Conservation (phyloP, 1,140 invertebrate genomes). For the Argopecten irradians region DNA sequence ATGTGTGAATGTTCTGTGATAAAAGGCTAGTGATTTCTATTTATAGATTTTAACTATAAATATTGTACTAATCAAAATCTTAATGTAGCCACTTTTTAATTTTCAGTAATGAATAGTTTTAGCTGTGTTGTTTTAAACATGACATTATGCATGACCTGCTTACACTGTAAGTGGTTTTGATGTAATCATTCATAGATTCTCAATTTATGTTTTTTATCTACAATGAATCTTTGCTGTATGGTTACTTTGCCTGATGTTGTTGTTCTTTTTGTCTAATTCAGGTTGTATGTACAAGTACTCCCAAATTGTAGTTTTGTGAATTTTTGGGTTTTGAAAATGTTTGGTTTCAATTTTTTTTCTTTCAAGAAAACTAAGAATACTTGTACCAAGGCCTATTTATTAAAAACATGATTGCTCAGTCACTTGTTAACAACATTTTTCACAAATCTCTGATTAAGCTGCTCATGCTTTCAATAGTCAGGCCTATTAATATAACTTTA, state of each 20-base stretch:
- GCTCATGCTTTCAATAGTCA: too few relatives aligned
- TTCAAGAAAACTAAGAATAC: neutral
- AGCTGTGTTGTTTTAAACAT: neutral
- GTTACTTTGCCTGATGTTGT: neutral
- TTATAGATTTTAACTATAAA: neutral
- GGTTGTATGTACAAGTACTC: neutral
- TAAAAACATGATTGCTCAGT: too few relatives aligned
- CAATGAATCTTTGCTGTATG: neutral
- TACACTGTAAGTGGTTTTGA: neutral
- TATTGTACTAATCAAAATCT: conserved; percentile 10
- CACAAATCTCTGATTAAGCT: too few relatives aligned
- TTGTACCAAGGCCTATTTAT: too few relatives aligned
- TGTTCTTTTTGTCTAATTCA: neutral
- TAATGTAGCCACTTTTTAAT: neutral
- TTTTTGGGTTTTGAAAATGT: neutral
- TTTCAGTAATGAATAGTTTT: neutral
- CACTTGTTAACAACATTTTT: too few relatives aligned
- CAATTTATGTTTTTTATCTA: neutral
- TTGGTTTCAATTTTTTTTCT: neutral
- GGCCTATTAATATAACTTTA: too few relatives aligned
- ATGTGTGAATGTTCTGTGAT: neutral
- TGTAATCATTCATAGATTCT: neutral
- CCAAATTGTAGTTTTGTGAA: neutral
- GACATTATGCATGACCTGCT: neutral
- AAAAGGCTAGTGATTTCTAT: conserved; percentile 1